Conservation (phyloP, 1,140 invertebrate species). For the Zaprionus africanus region DNA sequence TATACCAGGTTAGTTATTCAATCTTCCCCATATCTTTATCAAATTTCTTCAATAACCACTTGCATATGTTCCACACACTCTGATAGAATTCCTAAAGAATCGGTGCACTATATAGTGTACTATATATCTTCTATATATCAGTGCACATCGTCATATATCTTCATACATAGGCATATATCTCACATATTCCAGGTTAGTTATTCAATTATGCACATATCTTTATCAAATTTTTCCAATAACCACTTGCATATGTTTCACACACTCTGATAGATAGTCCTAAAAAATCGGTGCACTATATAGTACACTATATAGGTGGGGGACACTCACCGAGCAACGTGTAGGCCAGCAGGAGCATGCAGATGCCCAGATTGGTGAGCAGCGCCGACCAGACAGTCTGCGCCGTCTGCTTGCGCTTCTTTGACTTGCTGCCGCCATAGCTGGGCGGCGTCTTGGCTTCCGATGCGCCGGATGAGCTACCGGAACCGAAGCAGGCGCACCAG, state of each 20-base stretch:
- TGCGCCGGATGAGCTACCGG: slow-evolving; percentile 7
- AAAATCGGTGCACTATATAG: not conserved
- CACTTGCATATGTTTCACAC: not conserved
- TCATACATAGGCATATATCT: not conserved
- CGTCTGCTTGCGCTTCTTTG: slow-evolving; percentile 73
- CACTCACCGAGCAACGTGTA: slow-evolving; percentile 92
- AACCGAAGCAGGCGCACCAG: slow-evolving; percentile 74
- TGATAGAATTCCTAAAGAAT: not conserved
- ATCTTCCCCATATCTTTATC: not conserved
- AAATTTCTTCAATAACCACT: not conserved
- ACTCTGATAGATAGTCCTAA: not conserved
- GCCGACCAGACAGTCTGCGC: slow-evolving; percentile 85
- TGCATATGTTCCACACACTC: not conserved
- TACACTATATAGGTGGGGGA: not conserved
- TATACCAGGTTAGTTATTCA: not conserved
- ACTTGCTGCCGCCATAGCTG: slow-evolving; percentile 71
- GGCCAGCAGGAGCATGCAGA: slow-evolving; percentile 93
- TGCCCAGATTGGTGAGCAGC: slow-evolving; percentile 93
- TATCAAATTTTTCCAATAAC: not conserved
- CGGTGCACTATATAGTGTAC: too few relatives aligned
- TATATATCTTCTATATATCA: too few relatives aligned
- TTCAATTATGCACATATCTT: not conserved
- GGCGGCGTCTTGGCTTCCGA: slow-evolving; percentile 61
- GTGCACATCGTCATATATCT: too few relatives aligned
- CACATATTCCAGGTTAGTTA: not conserved